A percentile compares a stretch with the other conserved stretches of the same genome.
These are phyloP conservation scores for Miniopterus natalensis DNA, from an alignment of 2,113 vertebrate species.

Conservation along the genomic window DNA sequence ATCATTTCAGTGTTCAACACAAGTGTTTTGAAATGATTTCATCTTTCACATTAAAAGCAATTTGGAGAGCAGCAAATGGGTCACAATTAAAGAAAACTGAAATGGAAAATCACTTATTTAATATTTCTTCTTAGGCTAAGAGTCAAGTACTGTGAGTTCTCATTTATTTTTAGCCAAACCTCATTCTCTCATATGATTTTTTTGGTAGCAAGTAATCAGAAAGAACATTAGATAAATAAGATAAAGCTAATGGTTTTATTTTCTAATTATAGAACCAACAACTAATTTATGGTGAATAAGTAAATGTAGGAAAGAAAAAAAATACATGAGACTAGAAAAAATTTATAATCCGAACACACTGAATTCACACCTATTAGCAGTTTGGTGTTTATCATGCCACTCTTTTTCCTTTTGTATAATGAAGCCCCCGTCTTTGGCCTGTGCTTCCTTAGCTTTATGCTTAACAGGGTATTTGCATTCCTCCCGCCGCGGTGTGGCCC, in stretches of 20 bases:
- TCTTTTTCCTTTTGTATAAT: neutral
- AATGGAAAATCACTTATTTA: conserved; percentile 62
- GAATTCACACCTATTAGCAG: neutral
- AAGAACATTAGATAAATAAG: neutral
- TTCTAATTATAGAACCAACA: conserved; percentile 25
- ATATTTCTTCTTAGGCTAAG: conserved; percentile 53
- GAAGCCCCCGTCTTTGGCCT: neutral
- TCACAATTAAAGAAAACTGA: conserved; percentile 66
- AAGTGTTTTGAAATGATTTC: conserved; percentile 65
- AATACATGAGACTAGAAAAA: neutral
- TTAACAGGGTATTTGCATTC: neutral
- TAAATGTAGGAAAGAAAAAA: neutral
- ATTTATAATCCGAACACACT: neutral
- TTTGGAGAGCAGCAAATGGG: conserved; percentile 49
- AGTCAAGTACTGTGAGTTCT: conserved; percentile 47
- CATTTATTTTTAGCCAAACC: conserved; percentile 60
- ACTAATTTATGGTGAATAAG: neutral
- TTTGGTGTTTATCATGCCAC: neutral
- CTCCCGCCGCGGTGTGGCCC: no score
- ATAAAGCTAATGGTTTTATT: neutral
- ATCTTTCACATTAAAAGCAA: conserved; percentile 68
- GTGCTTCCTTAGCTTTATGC: neutral
- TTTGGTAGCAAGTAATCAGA: neutral
- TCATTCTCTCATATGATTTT: neutral
- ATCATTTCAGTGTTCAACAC: neutral